Evolutionary conservation across 2,888 invertebrate species (phyloP).

Genomic region (Nebria salina): DNA sequence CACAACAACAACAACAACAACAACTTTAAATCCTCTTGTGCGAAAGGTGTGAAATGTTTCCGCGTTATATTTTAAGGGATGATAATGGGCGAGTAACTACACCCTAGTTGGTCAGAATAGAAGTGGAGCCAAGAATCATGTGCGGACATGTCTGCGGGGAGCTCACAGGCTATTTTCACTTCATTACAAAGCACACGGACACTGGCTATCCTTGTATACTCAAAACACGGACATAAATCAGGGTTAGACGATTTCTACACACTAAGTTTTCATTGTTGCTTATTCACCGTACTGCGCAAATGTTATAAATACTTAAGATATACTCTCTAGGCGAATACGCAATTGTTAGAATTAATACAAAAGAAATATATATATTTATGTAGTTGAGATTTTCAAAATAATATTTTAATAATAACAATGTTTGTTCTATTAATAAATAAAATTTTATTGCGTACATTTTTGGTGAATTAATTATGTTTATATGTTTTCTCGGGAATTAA

Average conservation of each 20-base stretch:
- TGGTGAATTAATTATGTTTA: not conserved
- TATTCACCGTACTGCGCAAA: slow-evolving; percentile 17
- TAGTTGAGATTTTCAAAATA: too few species aligned
- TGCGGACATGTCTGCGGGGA: slow-evolving; percentile 22
- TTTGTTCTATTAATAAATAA: not conserved
- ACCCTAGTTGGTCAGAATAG: not conserved
- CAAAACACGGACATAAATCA: slow-evolving; percentile 38
- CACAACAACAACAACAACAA: too few species aligned
- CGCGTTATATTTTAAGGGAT: not conserved
- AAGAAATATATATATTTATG: not conserved
- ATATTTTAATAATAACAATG: not conserved
- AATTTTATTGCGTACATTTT: not conserved
- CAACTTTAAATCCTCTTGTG: too few species aligned
- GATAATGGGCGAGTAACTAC: not conserved
- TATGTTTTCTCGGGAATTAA: not conserved
- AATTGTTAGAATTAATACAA: not conserved
- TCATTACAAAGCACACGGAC: slow-evolving; percentile 28
- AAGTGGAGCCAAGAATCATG: not conserved
- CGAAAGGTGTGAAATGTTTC: not conserved
- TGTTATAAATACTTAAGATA: slow-evolving; percentile 4
- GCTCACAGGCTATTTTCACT: slow-evolving; percentile 33
- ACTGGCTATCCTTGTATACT: slow-evolving; percentile 12
- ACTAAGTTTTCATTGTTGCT: slow-evolving; percentile 6
- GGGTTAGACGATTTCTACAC: slow-evolving; percentile 25
- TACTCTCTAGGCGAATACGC: not conserved